Conservation (phyloP, 2,888 invertebrate genomes). For the Hemaris fuciformis region DNA sequence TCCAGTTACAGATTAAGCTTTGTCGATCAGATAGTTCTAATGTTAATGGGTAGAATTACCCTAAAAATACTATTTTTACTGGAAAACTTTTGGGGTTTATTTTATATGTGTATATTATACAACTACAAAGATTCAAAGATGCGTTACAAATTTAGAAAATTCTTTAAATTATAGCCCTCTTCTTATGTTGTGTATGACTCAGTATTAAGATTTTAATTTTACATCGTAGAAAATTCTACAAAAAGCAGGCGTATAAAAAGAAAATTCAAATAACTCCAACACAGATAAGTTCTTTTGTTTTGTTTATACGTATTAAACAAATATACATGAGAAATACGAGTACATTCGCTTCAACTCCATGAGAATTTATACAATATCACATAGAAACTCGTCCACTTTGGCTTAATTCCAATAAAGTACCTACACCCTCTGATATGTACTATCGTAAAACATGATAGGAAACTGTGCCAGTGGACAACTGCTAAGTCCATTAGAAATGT, state of each 20-base stretch:
- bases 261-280: neutral
- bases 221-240: neutral
- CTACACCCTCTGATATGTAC: constrained; percentile 33
- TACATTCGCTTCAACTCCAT: neutral
- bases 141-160: too few relatives aligned
- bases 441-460: neutral
- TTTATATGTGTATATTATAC: too few relatives aligned
- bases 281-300: neutral
- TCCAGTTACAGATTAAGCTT: too few relatives aligned
- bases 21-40: too few relatives aligned
- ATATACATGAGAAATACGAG: neutral
- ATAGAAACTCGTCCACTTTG: constrained; percentile 31
- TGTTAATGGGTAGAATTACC: too few relatives aligned
- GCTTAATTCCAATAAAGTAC: constrained; percentile 43
- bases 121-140: too few relatives aligned
- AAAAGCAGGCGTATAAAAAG: neutral
- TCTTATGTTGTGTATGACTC: neutral
- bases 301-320: neutral
- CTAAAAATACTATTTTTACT: too few relatives aligned
- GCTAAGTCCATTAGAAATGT: neutral
- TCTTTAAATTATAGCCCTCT: neutral
- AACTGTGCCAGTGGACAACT: neutral
- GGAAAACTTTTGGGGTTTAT: too few relatives aligned
- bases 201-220: neutral
- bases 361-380: neutral